Percentiles rank a stretch among this genome's conserved stretches.
These are phyloP conservation scores for Nothocercus julius DNA, from an alignment of 2,113 vertebrate species.

Conservation along the genomic window DNA sequence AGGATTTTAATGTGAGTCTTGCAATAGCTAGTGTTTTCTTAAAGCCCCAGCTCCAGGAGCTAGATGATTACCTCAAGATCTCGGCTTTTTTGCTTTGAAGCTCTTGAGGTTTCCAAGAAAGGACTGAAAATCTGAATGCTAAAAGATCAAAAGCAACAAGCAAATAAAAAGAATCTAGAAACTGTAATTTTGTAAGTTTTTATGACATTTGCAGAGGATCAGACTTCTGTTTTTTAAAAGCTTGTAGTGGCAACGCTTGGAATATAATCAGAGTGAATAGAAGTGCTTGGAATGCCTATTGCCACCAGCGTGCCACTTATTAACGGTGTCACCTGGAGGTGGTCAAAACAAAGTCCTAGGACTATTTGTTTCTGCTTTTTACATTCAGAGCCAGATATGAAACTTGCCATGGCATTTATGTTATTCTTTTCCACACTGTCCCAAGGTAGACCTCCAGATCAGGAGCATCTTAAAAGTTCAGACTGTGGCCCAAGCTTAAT, in stretches of 20 bases:
- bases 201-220: neutral
- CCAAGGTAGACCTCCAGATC: neutral
- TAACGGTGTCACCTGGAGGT: neutral
- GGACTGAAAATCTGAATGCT: neutral
- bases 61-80: neutral
- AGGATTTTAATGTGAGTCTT: neutral
- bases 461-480: neutral
- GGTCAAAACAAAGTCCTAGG: neutral
- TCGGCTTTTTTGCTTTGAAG: neutral
- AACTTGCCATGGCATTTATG: neutral
- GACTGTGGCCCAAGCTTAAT: neutral
- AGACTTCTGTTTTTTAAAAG: neutral
- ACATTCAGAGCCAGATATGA: neutral
- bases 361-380: neutral
- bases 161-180: neutral
- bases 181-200: neutral
- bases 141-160: neutral
- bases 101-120: neutral
- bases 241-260: neutral
- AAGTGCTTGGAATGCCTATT: neutral
- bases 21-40: constrained; percentile 18
- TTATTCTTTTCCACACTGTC: neutral
- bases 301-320: neutral
- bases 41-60: neutral
- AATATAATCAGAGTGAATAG: neutral